Evolutionary conservation across 2,797 vertebrate species (phyloP), one percentile per base, ranked within the genome.

Genomic region (Tiaroga cobitis): DNA sequence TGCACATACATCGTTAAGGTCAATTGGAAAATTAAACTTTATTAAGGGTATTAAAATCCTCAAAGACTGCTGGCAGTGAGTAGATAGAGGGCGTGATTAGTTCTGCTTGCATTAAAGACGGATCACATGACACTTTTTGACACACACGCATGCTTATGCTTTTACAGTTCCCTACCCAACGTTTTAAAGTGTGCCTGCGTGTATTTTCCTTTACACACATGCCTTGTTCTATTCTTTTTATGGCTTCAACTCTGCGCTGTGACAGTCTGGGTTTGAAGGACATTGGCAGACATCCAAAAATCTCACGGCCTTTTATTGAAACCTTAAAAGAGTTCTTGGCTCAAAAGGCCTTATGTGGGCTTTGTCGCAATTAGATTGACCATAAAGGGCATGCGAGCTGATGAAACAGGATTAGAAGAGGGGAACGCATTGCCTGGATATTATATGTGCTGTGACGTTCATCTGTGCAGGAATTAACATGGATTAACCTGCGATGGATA

Each of bases 191-290:
- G 15, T 65, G 13, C 61, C 61, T 29, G 26, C 63, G 41, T 26
- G 73, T 49, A 24, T 74, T 43, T 81, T 63, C 69, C n/a, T 39
- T 39, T 24, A 54, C 67, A 54, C 77, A 29, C 80, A 51, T 69
- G 89, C 69, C 81, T 80, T 72, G 49, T 65, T 74, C 88, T 79
- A 74, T 86, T 88, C 80, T 43, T 83, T 69, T 74, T 59, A 18
- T 56, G 43, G 78, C 46, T 72, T 74, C 4, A 91, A 49, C 92
- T 90, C 94, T 94, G 92, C 85, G 85, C 89, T 89, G 92, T 94
- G 94, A 94, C 94, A 94, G 94, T 95, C 93, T 94, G 92, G 91
- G 91, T 95, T 93, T 94, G 94, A 96, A 96, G 95, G 95, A 95
- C 95, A 90, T 68, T 95, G 96, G 95, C 95, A 29, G 91, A 86